Evolutionary conservation across 2,888 invertebrate species (phyloP).

Genomic region (Campopleginae sp.): DNA sequence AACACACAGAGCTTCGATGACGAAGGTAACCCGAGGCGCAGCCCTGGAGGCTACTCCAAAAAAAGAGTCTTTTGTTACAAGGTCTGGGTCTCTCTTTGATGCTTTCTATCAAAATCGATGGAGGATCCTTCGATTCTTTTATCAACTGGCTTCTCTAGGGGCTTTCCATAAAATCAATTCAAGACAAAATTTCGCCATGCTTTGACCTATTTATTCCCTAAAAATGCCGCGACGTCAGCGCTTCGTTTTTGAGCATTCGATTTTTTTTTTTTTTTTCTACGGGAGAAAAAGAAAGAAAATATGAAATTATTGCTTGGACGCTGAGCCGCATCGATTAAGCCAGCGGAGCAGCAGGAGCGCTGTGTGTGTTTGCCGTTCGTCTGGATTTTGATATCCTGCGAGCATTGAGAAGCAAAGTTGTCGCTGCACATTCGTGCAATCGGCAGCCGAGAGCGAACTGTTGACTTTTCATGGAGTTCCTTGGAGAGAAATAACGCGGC

Average conservation of each 20-base stretch:
- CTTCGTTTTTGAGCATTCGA: neutral
- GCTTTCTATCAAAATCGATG: neutral
- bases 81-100: constrained; percentile 6
- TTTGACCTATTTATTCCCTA: constrained; percentile 1
- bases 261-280: neutral
- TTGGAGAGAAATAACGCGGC: neutral
- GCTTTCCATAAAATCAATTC: neutral
- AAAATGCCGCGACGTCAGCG: neutral
- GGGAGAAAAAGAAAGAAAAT: neutral
- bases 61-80: neutral
- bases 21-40: constrained; percentile 15
- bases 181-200: neutral
- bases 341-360: constrained; percentile 9
- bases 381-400: constrained; percentile 5
- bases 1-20: constrained; percentile 18
- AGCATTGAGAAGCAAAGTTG: constrained; percentile 37
- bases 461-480: constrained; percentile 5
- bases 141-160: neutral
- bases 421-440: constrained; percentile 13
- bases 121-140: neutral
- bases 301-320: neutral
- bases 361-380: constrained; percentile 4
- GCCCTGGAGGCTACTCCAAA: neutral
- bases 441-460: constrained; percentile 15
- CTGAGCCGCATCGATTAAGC: constrained; percentile 10